Conservation (phyloP, 1,140 invertebrate genomes). For the Conus ventricosus region DNA sequence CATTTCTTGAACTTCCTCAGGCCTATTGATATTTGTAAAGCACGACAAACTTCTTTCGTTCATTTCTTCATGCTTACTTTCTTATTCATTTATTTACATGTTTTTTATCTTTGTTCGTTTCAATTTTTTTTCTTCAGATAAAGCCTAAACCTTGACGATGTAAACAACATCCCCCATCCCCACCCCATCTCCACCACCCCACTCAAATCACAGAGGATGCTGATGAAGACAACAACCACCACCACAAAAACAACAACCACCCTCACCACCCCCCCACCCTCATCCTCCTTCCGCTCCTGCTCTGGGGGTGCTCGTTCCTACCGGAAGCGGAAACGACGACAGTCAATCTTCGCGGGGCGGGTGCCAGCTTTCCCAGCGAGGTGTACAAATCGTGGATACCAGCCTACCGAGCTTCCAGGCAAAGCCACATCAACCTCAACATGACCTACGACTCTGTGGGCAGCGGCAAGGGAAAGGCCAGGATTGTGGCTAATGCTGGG, state of each 20-base stretch:
- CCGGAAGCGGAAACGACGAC: slow-evolving; percentile 8
- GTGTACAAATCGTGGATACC: slow-evolving; percentile 46
- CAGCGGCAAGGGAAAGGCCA: slow-evolving; percentile 49
- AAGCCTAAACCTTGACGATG: too few species aligned
- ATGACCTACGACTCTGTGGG: slow-evolving; percentile 53
- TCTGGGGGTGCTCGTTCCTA: neutral
- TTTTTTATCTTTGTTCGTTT: too few species aligned
- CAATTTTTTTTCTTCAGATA: too few species aligned
- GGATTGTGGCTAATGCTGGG: slow-evolving; percentile 37
- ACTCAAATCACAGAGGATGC: neutral
- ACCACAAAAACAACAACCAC: neutral
- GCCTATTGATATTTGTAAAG: too few species aligned
- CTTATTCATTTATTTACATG: too few species aligned
- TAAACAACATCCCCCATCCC: too few species aligned
- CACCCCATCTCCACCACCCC: too few species aligned
- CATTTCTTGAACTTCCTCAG: too few species aligned
- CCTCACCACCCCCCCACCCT: neutral
- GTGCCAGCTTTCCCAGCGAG: slow-evolving; percentile 46
- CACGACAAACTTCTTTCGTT: too few species aligned
- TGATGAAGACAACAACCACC: neutral
- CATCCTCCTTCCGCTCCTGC: neutral
- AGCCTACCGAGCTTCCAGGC: slow-evolving; percentile 38
- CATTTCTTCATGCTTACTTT: too few species aligned
- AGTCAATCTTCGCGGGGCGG: slow-evolving; percentile 36
- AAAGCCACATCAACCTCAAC: slow-evolving; percentile 23